Conservation (phyloP, 2,888 invertebrate species). For the Tridacna crocea region DNA sequence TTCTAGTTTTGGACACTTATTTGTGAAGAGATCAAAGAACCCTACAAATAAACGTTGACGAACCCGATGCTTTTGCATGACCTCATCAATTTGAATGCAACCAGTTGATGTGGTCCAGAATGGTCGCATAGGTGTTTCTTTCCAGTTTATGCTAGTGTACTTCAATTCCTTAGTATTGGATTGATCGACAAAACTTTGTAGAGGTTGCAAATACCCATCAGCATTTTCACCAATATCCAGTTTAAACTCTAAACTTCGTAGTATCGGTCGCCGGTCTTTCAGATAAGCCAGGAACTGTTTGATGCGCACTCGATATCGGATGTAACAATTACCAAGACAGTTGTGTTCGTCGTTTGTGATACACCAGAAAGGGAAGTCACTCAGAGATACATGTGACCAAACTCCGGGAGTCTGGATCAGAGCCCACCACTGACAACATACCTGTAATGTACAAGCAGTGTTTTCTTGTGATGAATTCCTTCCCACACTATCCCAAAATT, state of each 20-base stretch:
- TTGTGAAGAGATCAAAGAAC: slow-evolving; percentile 80
- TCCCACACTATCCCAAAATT: no score
- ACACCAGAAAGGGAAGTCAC: slow-evolving; percentile 78
- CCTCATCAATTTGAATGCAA: slow-evolving; percentile 72
- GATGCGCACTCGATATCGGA: slow-evolving; percentile 76
- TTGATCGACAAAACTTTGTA: slow-evolving; percentile 72
- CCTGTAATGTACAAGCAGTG: slow-evolving; percentile 55
- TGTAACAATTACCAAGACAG: slow-evolving; percentile 72
- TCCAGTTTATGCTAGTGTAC: slow-evolving; percentile 81
- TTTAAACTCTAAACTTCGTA: slow-evolving; percentile 80
- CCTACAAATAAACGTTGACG: slow-evolving; percentile 79
- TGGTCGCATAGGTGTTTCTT: slow-evolving; percentile 80
- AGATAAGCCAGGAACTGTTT: slow-evolving; percentile 76
- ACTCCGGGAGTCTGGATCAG: slow-evolving; percentile 75
- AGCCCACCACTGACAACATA: slow-evolving; percentile 77
- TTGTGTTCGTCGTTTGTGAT: slow-evolving; percentile 68
- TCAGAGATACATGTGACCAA: slow-evolving; percentile 79
- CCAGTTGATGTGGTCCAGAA: slow-evolving; percentile 74
- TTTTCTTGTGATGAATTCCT: no score
- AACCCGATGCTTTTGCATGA: slow-evolving; percentile 75
- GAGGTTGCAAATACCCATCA: slow-evolving; percentile 77
- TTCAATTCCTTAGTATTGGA: slow-evolving; percentile 72
- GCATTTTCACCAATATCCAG: slow-evolving; percentile 81
- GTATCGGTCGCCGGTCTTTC: slow-evolving; percentile 70
- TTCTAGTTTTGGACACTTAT: slow-evolving; percentile 74